Conservation (phyloP, 1,140 invertebrate genomes). For the Sarcophaga bullata region DNA sequence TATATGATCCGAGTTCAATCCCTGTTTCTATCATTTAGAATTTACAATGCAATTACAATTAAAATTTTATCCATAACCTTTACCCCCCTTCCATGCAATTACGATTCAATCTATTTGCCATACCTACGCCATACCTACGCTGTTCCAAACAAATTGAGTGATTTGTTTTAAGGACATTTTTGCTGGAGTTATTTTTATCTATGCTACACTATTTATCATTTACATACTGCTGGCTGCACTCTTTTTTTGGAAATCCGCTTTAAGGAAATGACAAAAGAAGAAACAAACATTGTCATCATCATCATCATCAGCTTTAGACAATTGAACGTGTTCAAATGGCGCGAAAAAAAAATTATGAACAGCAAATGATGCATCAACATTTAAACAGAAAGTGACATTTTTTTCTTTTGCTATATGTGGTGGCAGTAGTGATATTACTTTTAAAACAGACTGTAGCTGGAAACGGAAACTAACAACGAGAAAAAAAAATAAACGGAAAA, state of each 20-base stretch:
- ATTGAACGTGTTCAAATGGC: constrained; percentile 34
- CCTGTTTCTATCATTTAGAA: no score
- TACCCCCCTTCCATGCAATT: no score
- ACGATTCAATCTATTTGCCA: background rate
- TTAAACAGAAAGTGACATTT: constrained; percentile 5
- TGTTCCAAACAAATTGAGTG: background rate
- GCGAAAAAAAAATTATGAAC: constrained; percentile 31
- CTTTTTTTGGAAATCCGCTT: background rate
- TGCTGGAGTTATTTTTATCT: background rate
- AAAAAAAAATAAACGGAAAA: constrained; percentile 16
- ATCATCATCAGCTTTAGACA: constrained; percentile 36
- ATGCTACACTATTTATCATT: constrained; percentile 1
- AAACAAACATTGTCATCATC: background rate
- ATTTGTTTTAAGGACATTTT: background rate
- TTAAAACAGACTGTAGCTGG: background rate
- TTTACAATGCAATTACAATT: no score
- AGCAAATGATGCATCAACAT: constrained; percentile 38
- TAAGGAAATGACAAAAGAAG: background rate
- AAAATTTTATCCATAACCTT: no score
- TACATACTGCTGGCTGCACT: background rate
- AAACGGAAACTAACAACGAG: constrained; percentile 20
- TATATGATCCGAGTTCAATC: no score
- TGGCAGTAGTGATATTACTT: no score
- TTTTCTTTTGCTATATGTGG: background rate
- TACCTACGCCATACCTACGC: background rate